phyloP scores from a whole-genome alignment of 2,113 vertebrate genomes.

The Procapra przewalskii region DNA sequence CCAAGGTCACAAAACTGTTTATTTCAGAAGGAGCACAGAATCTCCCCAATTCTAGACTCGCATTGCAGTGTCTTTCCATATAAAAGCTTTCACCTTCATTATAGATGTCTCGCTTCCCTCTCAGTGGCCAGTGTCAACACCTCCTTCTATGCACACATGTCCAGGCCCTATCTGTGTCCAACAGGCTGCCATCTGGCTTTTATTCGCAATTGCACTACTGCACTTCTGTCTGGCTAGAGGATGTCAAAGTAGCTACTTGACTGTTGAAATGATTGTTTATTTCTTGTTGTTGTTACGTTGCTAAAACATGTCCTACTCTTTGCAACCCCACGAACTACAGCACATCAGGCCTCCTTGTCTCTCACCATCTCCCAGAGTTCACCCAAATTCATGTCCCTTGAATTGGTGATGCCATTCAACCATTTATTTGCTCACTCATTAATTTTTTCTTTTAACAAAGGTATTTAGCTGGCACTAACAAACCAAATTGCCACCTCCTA shows the following conservation, averaged over 20 bases:
- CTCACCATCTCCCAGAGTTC: neutral
- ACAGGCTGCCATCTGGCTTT: neutral
- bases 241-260: neutral
- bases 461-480: neutral
- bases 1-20: neutral
- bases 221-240: neutral
- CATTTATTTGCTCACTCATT: neutral
- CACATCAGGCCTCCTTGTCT: neutral
- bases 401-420: neutral
- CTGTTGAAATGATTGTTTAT: neutral
- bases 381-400: neutral
- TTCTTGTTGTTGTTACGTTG: neutral
- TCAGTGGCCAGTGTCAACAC: neutral
- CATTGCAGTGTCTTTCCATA: neutral
- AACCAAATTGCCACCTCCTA: neutral
- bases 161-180: neutral
- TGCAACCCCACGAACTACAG: neutral
- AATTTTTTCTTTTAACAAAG: constrained; percentile 8
- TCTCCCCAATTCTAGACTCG: neutral
- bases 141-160: neutral
- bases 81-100: neutral
- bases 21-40: neutral
- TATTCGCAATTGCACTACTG: neutral
- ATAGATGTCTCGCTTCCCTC: neutral
- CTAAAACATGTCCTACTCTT: neutral